Conservation (phyloP, 2,888 invertebrate species). For the Hirtodrosophila cameraria region DNA sequence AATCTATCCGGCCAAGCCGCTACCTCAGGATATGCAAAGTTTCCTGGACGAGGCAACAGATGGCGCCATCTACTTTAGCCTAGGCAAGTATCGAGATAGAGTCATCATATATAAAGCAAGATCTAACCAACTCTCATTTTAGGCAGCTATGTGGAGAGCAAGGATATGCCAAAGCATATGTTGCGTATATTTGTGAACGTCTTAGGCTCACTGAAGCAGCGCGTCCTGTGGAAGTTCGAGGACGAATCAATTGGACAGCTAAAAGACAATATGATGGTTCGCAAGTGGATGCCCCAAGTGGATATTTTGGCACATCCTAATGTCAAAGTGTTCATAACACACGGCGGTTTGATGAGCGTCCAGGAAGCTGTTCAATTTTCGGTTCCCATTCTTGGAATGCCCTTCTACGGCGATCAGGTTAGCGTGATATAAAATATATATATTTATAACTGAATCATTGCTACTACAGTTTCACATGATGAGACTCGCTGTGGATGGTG, state of each 20-base stretch:
- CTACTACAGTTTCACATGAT: slow-evolving; percentile 80
- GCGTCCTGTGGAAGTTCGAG: slow-evolving; percentile 85
- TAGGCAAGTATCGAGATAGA: slow-evolving; percentile 71
- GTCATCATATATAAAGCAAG: too few species aligned
- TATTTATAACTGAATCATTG: background rate
- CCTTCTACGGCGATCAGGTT: slow-evolving; percentile 84
- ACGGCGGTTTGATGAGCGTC: slow-evolving; percentile 84
- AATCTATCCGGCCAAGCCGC: slow-evolving; percentile 83
- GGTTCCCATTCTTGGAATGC: slow-evolving; percentile 84
- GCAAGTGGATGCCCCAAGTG: slow-evolving; percentile 86
- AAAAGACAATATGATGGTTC: slow-evolving; percentile 84
- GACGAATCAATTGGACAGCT: slow-evolving; percentile 81
- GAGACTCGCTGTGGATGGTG: slow-evolving; percentile 79
- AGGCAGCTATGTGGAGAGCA: slow-evolving; percentile 84
- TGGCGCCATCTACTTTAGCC: slow-evolving; percentile 85
- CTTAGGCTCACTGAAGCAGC: slow-evolving; percentile 83
- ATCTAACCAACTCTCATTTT: background rate
- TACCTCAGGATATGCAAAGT: slow-evolving; percentile 81
- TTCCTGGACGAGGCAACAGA: slow-evolving; percentile 83
- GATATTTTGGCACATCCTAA: slow-evolving; percentile 85
- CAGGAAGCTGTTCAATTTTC: slow-evolving; percentile 84
- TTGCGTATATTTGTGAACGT: slow-evolving; percentile 82
- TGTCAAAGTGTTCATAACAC: slow-evolving; percentile 84
- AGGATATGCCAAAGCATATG: slow-evolving; percentile 83
- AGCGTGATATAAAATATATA: background rate